Percentiles rank a stretch among this genome's conserved stretches.
phyloP scores from a whole-genome alignment of 2,113 vertebrate genomes.

The Stigmatopora nigra region DNA sequence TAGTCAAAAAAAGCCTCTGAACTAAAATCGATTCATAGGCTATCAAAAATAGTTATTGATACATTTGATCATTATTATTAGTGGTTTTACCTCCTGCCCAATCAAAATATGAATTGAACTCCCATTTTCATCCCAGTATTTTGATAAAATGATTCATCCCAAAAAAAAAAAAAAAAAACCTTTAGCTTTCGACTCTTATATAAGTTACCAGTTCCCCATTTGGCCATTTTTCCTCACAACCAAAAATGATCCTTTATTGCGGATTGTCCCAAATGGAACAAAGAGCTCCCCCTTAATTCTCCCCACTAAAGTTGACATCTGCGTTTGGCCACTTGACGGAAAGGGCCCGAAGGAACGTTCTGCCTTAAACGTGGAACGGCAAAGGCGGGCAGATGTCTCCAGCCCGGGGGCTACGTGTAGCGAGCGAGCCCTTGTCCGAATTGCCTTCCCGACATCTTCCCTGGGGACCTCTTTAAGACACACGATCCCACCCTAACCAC shows the following conservation, averaged over 20 bases:
- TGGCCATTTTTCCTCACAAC: neutral
- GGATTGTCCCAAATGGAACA: neutral
- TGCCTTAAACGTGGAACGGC: slow-evolving; percentile 29
- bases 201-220: neutral
- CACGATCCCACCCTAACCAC: slow-evolving; percentile 19
- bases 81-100: no score
- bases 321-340: slow-evolving; percentile 24
- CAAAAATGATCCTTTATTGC: neutral
- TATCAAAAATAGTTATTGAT: no score
- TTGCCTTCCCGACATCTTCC: slow-evolving; percentile 51
- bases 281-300: slow-evolving; percentile 33
- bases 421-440: slow-evolving; percentile 35
- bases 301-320: slow-evolving; percentile 41
- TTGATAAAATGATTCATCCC: no score
- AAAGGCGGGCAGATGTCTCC: slow-evolving; percentile 59
- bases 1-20: no score
- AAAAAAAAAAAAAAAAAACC: no score
- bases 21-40: no score
- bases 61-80: no score
- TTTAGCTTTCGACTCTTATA: no score
- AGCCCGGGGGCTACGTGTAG: slow-evolving; percentile 34
- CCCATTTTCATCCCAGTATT: no score
- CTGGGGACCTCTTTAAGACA: slow-evolving; percentile 44
- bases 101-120: no score
- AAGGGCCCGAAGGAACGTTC: slow-evolving; percentile 20